Conservation (phyloP, 2,113 vertebrate genomes). For the Astur gentilis region DNA sequence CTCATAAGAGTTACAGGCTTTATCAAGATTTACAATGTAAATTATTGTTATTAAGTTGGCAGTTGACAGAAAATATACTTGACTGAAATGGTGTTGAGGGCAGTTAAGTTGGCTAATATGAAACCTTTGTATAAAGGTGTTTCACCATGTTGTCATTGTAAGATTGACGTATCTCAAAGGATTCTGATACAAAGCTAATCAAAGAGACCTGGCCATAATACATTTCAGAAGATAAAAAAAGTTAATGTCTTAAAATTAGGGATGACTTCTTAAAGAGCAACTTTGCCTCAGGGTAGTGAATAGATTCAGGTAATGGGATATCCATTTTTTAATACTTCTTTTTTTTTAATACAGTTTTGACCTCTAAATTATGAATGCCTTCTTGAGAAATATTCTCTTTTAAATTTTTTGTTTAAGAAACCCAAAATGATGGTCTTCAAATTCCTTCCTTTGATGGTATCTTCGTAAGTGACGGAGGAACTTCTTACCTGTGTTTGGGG, state of each 20-base stretch:
- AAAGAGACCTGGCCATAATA: background rate
- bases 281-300: background rate
- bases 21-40: background rate
- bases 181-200: background rate
- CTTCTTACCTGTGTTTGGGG: background rate
- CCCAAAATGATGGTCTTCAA: background rate
- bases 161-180: background rate
- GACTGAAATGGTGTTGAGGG: background rate
- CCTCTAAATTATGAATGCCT: background rate
- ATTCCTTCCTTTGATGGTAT: background rate
- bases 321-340: background rate
- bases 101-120: background rate
- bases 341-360: background rate
- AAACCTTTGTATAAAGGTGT: background rate
- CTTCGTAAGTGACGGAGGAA: background rate
- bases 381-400: background rate
- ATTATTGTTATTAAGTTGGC: slow-evolving; percentile 6
- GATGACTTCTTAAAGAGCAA: background rate
- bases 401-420: background rate
- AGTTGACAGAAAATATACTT: background rate
- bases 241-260: background rate
- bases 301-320: background rate
- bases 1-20: background rate
- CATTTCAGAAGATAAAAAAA: background rate
- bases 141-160: background rate